phyloP scores from a whole-genome alignment of 30 jellyfish, hydroid and myxozoan genomes.

The Hydractinia echinata region DNA sequence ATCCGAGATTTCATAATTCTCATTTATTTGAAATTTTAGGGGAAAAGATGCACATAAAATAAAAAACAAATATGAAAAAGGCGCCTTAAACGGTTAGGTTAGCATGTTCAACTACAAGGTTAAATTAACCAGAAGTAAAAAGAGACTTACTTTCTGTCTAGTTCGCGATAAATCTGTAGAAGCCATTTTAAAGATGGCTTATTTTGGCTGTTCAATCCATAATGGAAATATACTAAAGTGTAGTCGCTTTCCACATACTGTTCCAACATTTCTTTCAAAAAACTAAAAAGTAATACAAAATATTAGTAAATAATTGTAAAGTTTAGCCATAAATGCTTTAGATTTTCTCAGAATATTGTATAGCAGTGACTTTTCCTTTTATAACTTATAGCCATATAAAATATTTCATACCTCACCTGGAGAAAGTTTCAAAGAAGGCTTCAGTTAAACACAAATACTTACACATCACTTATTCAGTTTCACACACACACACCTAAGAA shows the following conservation, averaged over 20 bases:
- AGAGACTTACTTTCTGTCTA: constrained; percentile 79
- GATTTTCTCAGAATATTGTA: too few relatives aligned
- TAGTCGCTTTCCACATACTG: constrained; percentile 84
- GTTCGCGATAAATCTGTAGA: constrained; percentile 68
- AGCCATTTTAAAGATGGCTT: constrained; percentile 87
- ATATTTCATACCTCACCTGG: too few relatives aligned
- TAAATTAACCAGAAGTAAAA: background rate
- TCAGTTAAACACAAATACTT: too few relatives aligned
- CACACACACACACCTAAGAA: too few relatives aligned
- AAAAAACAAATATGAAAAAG: background rate
- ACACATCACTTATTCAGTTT: too few relatives aligned
- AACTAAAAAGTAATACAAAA: constrained; percentile 30
- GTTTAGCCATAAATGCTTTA: background rate
- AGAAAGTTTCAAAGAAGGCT: too few relatives aligned
- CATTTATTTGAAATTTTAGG: too few relatives aligned
- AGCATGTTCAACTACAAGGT: too few relatives aligned
- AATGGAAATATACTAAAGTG: constrained; percentile 82
- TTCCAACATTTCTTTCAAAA: constrained; percentile 69
- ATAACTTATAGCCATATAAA: too few relatives aligned
- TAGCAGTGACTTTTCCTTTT: too few relatives aligned
- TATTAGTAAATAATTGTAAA: background rate
- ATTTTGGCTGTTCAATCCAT: constrained; percentile 79
- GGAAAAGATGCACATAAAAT: background rate
- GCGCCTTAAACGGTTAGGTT: too few relatives aligned
- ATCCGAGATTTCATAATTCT: too few relatives aligned